A percentile compares a stretch with the other conserved stretches of the same genome.
Conservation (phyloP, 1,140 invertebrate genomes). For the Pogonomyrmex barbatus region DNA sequence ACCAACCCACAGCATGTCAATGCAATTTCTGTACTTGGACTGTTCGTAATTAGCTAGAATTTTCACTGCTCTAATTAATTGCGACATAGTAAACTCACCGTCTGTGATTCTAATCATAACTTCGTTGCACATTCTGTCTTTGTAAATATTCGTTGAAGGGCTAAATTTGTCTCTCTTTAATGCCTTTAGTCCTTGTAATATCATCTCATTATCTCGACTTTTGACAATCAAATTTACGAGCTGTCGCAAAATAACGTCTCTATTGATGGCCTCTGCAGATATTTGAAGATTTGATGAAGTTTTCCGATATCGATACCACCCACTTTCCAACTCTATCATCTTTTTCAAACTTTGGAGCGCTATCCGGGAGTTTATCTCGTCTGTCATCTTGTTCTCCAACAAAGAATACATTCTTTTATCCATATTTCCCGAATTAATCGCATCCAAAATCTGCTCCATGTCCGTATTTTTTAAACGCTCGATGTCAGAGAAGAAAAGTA, state of each 20-base stretch:
- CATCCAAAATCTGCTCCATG: constrained; percentile 80
- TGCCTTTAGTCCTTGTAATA: constrained; percentile 84
- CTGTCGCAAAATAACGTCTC: constrained; percentile 83
- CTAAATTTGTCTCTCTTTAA: constrained; percentile 83
- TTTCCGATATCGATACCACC: constrained; percentile 71
- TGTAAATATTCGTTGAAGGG: constrained; percentile 84
- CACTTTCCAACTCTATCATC: constrained; percentile 86
- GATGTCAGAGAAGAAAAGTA: constrained; percentile 75
- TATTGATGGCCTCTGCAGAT: constrained; percentile 46
- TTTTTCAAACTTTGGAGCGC: constrained; percentile 86
- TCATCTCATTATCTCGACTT: constrained; percentile 80
- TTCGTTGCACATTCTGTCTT: constrained; percentile 88
- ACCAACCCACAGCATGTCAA: constrained; percentile 91
- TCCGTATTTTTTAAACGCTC: constrained; percentile 80
- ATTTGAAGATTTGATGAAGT: constrained; percentile 48
- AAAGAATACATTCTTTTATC: constrained; percentile 79
- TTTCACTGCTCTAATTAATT: constrained; percentile 88
- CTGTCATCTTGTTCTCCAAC: constrained; percentile 83
- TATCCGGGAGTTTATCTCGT: constrained; percentile 86
- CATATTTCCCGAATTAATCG: constrained; percentile 79
- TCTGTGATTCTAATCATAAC: constrained; percentile 88
- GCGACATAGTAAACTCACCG: constrained; percentile 87
- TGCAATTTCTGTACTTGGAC: constrained; percentile 84
- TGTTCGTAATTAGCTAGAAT: constrained; percentile 81
- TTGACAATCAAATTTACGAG: constrained; percentile 84